Base-by-base conservation (phyloP, 2,797 vertebrate genomes). In the Bovichtus diacanthus region DNA sequence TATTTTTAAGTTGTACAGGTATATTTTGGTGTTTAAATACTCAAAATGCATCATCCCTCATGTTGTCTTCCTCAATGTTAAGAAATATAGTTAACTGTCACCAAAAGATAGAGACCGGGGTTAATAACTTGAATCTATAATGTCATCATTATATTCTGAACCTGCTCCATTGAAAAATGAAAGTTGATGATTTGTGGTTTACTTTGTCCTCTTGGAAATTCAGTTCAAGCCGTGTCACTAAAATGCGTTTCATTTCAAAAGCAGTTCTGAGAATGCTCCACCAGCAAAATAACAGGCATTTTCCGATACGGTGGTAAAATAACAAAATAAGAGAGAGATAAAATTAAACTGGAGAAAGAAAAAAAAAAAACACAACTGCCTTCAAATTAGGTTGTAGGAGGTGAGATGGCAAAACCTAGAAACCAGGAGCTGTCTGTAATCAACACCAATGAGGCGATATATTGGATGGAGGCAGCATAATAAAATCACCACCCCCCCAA, bases 381-480 rank as follows among this genome's bases (percentile, higher is more conserved):
- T 80, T 83, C 29, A 56, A 80, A 81, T 78, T 62, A 63, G 50
- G 67, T 70, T 80, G 82, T 69, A 55, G 83, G 74, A 84, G 68
- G 69, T 73, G 79, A 86, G 58, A 74, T 51, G 70, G 80, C 70
- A 74, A 78, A 82, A 71, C 61, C 67, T 75, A 68, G 83, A 88
- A 90, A 90, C 75, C 83, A 90, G 78, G 76, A 77, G 72, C 61
- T 71, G 64, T 81, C 78, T 81, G 87, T 93, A 90, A 94, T 94
- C 94, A 92, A 85, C 86, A 88, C 76, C 86, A 89, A 87, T 91
- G 87, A 88, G 83, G 83, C 84, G 72, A 79, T 80, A 84, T 83
- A 87, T 87, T 89, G 87, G 88, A 92, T 80, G 84, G 80, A 85
- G 83, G 81, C 75, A 66, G 87, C 72, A 74, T 87, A 93, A 90